These are phyloP conservation scores for Nemoura dubitans DNA, from an alignment of 2,888 invertebrate species.

Conservation along the genomic window DNA sequence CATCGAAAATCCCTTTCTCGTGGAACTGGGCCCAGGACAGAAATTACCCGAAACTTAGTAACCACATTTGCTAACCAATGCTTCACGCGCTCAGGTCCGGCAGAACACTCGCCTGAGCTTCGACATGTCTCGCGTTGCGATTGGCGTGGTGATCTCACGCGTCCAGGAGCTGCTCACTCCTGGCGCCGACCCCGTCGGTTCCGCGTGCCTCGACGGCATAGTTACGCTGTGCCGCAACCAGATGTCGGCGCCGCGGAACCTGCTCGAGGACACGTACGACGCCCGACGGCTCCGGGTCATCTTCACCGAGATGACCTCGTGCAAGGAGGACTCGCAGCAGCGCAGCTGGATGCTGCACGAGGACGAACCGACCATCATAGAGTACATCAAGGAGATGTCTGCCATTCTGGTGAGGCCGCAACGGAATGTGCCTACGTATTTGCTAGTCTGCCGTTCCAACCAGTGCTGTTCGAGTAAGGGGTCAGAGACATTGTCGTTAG, in stretches of 20 bases:
- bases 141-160: constrained; percentile 75
- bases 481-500: no score
- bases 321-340: constrained; percentile 95
- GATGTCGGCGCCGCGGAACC: constrained; percentile 70
- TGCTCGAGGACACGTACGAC: constrained; percentile 85
- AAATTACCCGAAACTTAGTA: background rate
- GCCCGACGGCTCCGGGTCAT: constrained; percentile 83
- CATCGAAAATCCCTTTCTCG: no score
- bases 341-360: constrained; percentile 95
- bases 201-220: constrained; percentile 38
- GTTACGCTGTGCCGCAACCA: constrained; percentile 40
- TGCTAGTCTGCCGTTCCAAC: no score
- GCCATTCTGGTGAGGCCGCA: constrained; percentile 75
- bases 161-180: constrained; percentile 45
- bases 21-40: no score
- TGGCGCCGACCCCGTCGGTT: background rate
- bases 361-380: constrained; percentile 88
- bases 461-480: no score
- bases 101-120: constrained; percentile 86
- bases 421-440: no score
- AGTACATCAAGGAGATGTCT: constrained; percentile 82
- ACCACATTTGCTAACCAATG: background rate
- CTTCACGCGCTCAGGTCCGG: constrained; percentile 64
- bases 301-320: constrained; percentile 83
- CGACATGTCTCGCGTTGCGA: constrained; percentile 84